Base-by-base conservation (phyloP, 1,140 invertebrate genomes). In the Caligus rogercresseyi region DNA sequence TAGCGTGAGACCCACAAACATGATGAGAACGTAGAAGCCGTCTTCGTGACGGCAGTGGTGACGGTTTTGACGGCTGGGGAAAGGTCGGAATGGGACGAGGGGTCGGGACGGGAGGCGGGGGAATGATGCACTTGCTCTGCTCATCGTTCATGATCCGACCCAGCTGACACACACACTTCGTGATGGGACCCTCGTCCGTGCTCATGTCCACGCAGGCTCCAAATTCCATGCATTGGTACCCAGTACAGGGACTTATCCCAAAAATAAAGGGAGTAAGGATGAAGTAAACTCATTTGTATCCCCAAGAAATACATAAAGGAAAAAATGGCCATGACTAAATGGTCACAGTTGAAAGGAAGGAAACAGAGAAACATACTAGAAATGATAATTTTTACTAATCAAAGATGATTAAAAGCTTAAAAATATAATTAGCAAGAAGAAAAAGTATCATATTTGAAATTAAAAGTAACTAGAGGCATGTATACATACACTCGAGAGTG, bases 21-120 rank as follows among this genome's bases (percentile, higher is more conserved):
- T 62, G n/a, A 71, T 67, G 16, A 71, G 57, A 19, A 71, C 63
- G 69, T 70, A 11, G 69, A 71, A 18, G 70, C 70, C 11, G 69
- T 67, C 55, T 67, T 69, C 0, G 70, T 69, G n/a, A 71, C 66
- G 4, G 70, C 70, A 2, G 69, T 67, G 1, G 69, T 68, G 3
- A 70, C 69, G 13, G 66, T 64, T 65, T 71, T 71, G 52, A 69
- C 57, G 0, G 65, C 69, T 1, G 68, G 53, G 3, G 66, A 57
- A 70, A 55, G 1, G 69, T 70, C 0, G 70, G 70, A 53, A 70
- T 71, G 3, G 70, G 70, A 0, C 70, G 61, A 2, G 69, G 68
- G 0, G 70, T 71, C 0, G 70, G 69, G 7, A 62, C 64, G 3
- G 67, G 64, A 0, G 68, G 68, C 3, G 65, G 66, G 2, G 68